Base-by-base conservation (phyloP, 35 echinoderm and acorn worm species). In the Heliocidaris erythrogramma region DNA sequence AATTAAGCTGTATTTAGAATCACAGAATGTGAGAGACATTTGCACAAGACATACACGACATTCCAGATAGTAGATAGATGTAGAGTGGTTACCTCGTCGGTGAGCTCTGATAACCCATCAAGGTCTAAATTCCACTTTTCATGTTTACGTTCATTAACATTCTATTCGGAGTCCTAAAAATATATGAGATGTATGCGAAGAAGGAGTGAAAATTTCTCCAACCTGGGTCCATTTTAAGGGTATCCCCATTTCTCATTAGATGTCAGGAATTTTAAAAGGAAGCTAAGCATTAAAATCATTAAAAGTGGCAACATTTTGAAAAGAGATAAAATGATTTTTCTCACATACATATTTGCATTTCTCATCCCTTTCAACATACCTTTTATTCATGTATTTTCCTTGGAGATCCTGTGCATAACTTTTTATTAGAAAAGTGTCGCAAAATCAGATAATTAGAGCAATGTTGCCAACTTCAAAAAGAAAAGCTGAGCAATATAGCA, bases 41-140 rank as follows among this genome's bases (percentile, higher is more conserved):
- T 78, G 65, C 65, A 78, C 65, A 78, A 78, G n/a, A 78, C 65
- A 78, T 78, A 78, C 65, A 78, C 65, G n/a, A 78, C 65, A 78
- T 78, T 78, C 65, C 65, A 78, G 65, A 78, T n/a, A 78, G 65
- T 78, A 78, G 65, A 78, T 78, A 78, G 65, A 27, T 7, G 65
- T 78, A 78, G 21, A 78, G 27, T 27, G 27, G 65, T 29, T 27
- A 18, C 18, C 27, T 4, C 7, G 7, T 78, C n/a, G 65, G 27
- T 78, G 21, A n/a, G 7, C 18, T 78, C 65, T 78, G 21, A 13
- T n/a, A 78, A n/a, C 65, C 65, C 65, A 29, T n/a, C 7, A 18
- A 78, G 65, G 65, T 27, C 7, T 5, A 78, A 78, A 27, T 69
- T 56, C 1, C 9, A 60, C 24, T 27, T 71, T 27, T 78, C 35